These are phyloP conservation scores for Tichodroma muraria DNA, from an alignment of 2,113 vertebrate genomes.

Conservation along the genomic window DNA sequence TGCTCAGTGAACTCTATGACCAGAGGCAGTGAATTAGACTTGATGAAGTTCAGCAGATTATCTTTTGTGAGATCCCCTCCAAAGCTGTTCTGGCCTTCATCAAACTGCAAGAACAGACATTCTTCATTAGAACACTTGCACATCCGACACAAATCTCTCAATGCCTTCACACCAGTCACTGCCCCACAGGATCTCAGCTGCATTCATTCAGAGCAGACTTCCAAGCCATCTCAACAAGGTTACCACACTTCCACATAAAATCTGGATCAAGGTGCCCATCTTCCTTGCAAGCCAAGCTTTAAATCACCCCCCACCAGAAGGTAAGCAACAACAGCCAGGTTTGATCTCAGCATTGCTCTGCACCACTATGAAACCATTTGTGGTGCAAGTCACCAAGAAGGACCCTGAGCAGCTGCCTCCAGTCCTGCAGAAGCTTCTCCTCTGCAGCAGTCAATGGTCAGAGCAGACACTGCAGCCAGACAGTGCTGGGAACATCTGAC, in stretches of 20 bases:
- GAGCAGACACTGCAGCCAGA: not conserved
- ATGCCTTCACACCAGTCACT: not conserved
- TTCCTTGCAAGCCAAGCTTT: not conserved
- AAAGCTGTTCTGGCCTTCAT: slow-evolving; percentile 90
- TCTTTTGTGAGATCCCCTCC: slow-evolving; percentile 90
- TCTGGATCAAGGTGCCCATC: not conserved
- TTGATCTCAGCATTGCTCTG: not conserved
- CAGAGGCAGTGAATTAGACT: slow-evolving; percentile 90
- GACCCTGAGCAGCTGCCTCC: not conserved
- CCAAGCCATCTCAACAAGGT: not conserved
- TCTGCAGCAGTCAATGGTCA: not conserved
- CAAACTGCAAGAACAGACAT: slow-evolving; percentile 76
- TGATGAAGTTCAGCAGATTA: slow-evolving; percentile 85
- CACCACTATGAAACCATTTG: rapidly evolving
- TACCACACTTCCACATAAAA: not conserved
- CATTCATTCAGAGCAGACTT: not conserved
- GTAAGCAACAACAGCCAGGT: not conserved
- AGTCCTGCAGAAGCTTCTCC: not conserved
- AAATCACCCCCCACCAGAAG: not conserved
- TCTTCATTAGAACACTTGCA: not conserved
- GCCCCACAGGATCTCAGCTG: not conserved
- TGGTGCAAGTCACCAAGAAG: not conserved
- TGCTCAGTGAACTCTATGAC: slow-evolving; percentile 99
- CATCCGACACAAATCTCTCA: not conserved
- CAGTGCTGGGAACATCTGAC: not conserved